Conservation (phyloP, 2,888 invertebrate species). For the Creontiades dilutus region DNA sequence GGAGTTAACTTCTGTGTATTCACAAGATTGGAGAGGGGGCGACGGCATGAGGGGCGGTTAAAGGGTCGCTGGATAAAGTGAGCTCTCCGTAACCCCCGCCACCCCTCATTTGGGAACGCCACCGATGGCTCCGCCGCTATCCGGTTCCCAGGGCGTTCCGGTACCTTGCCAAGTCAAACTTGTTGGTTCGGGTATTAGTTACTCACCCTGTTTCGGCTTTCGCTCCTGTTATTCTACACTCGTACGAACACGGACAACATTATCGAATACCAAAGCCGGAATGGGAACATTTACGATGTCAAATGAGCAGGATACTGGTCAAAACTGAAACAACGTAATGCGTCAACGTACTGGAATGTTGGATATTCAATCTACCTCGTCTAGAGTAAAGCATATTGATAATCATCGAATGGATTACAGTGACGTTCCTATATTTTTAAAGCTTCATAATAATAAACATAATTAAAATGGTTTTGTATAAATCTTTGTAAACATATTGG, state of each 20-base stretch:
- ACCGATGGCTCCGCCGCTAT: background rate
- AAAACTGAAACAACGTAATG: too few relatives aligned
- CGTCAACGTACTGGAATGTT: too few relatives aligned
- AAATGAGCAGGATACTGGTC: too few relatives aligned
- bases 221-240: background rate
- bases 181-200: background rate
- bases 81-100: background rate
- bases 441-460: too few relatives aligned
- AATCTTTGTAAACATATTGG: too few relatives aligned
- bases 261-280: background rate
- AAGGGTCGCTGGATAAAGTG: constrained; percentile 25
- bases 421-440: too few relatives aligned
- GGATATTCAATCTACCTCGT: too few relatives aligned
- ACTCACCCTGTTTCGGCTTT: constrained; percentile 8
- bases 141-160: constrained; percentile 27
- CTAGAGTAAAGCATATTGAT: too few relatives aligned
- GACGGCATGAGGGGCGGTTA: background rate
- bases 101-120: background rate
- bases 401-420: too few relatives aligned
- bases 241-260: too few relatives aligned
- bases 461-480: too few relatives aligned
- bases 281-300: too few relatives aligned
- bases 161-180: constrained; percentile 30
- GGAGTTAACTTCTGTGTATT: constrained; percentile 50
- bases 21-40: constrained; percentile 9